A percentile compares a stretch with the other conserved stretches of the same genome.
Conservation (phyloP, 2,113 vertebrate genomes). For the Labrus mixtus region DNA sequence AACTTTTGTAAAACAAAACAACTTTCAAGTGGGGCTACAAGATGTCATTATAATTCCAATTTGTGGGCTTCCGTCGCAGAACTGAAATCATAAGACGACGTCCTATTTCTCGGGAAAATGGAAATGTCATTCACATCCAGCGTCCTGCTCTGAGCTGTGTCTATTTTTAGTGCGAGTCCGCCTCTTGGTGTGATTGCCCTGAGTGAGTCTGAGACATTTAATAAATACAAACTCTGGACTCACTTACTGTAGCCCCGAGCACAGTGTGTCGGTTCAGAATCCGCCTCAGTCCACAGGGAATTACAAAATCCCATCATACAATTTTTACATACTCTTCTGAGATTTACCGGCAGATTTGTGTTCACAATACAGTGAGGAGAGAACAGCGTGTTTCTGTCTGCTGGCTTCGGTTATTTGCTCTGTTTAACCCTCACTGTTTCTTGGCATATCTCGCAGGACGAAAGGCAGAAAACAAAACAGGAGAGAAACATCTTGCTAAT, state of each 20-base stretch:
- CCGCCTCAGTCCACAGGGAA: slow-evolving; percentile 21
- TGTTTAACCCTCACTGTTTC: not conserved
- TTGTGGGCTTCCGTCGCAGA: slow-evolving; percentile 44
- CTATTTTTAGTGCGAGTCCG: slow-evolving; percentile 63
- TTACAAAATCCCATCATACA: slow-evolving; percentile 26
- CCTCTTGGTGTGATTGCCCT: slow-evolving; percentile 55
- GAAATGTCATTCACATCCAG: slow-evolving; percentile 65
- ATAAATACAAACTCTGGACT: slow-evolving; percentile 55
- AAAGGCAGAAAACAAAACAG: not conserved
- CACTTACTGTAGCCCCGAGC: slow-evolving; percentile 2
- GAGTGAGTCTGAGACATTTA: slow-evolving; percentile 52
- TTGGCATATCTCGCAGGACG: not conserved
- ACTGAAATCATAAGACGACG: slow-evolving; percentile 40
- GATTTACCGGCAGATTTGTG: slow-evolving; percentile 28
- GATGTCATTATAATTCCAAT: slow-evolving; percentile 50
- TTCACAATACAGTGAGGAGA: slow-evolving; percentile 8
- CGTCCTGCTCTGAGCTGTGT: slow-evolving; percentile 58
- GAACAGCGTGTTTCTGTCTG: slow-evolving; percentile 39
- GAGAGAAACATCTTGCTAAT: not conserved
- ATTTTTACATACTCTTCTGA: slow-evolving; percentile 29
- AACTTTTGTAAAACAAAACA: not conserved
- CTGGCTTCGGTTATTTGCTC: slow-evolving; percentile 29
- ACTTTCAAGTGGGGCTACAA: slow-evolving; percentile 24
- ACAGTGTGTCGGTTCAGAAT: slow-evolving; percentile 22
- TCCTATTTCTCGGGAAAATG: slow-evolving; percentile 59